phyloP scores from a whole-genome alignment of 2,888 invertebrate species.

The Lordiphosa fenestrarum region DNA sequence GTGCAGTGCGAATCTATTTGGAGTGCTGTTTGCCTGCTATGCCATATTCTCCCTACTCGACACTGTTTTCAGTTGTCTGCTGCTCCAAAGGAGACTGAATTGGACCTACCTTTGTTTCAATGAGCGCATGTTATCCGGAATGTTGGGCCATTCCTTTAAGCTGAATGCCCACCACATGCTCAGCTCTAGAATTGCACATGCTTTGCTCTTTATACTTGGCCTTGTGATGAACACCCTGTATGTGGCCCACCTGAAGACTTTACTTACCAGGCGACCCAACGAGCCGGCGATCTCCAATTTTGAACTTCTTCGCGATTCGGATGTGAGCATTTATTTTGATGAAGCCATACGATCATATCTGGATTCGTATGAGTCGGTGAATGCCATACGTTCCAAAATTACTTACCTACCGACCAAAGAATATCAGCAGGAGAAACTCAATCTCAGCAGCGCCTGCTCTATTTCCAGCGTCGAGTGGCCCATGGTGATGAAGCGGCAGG shows the following conservation, averaged over 20 bases:
- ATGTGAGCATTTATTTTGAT: slow-evolving; percentile 33
- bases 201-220: slow-evolving; percentile 48
- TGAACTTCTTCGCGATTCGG: slow-evolving; percentile 22
- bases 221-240: slow-evolving; percentile 45
- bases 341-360: slow-evolving; percentile 43
- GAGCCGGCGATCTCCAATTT: slow-evolving; percentile 35
- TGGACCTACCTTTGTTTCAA: slow-evolving; percentile 46
- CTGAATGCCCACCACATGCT: slow-evolving; percentile 21
- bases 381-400: slow-evolving; percentile 19
- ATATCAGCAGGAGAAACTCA: background rate
- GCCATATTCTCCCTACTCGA: slow-evolving; percentile 45
- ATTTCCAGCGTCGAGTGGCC: slow-evolving; percentile 27
- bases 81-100: slow-evolving; percentile 19
- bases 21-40: slow-evolving; percentile 33
- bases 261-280: slow-evolving; percentile 50
- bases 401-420: slow-evolving; percentile 12
- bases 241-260: slow-evolving; percentile 47
- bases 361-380: background rate
- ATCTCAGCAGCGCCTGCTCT: slow-evolving; percentile 39
- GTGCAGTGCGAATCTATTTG: slow-evolving; percentile 17
- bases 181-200: slow-evolving; percentile 40
- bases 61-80: slow-evolving; percentile 22
- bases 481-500: slow-evolving; percentile 37
- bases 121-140: slow-evolving; percentile 52
- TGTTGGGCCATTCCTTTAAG: slow-evolving; percentile 47